These are phyloP conservation scores for Bathynomus jamesi DNA, from an alignment of 1,140 invertebrate genomes.

Conservation along the genomic window DNA sequence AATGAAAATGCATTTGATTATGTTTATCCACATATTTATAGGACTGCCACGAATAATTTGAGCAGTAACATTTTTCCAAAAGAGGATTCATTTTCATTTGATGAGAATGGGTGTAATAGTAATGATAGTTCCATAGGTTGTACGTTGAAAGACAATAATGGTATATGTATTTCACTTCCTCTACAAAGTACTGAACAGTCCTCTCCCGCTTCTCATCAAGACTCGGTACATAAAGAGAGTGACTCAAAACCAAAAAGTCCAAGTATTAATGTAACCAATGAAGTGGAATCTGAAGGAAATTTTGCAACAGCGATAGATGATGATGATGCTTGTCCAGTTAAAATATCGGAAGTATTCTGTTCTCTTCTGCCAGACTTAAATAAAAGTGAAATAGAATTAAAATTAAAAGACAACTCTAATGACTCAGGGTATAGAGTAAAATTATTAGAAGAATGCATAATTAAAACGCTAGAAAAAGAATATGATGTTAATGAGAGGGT, in stretches of 20 bases:
- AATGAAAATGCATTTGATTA: background rate
- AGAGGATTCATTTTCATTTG: background rate
- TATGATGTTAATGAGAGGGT: background rate
- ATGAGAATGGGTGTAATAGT: too few species aligned
- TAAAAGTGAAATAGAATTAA: background rate
- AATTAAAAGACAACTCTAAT: background rate
- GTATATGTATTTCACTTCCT: too few species aligned
- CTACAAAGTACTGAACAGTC: too few species aligned
- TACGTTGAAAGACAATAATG: too few species aligned
- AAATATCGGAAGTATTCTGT: background rate
- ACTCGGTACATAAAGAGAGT: too few species aligned
- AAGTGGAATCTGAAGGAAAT: background rate
- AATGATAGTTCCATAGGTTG: too few species aligned
- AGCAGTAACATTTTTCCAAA: background rate
- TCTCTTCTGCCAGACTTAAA: background rate
- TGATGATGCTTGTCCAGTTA: background rate
- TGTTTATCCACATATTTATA: background rate
- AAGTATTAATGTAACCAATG: too few species aligned
- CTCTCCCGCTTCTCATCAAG: too few species aligned
- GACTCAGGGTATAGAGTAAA: background rate
- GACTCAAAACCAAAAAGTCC: too few species aligned
- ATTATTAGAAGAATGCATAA: background rate
- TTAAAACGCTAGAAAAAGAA: background rate
- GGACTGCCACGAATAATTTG: background rate
- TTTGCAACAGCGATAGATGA: background rate